Evolutionary conservation across 1,140 invertebrate genomes (phyloP).

Genomic region (Drosophila athabasca): DNA sequence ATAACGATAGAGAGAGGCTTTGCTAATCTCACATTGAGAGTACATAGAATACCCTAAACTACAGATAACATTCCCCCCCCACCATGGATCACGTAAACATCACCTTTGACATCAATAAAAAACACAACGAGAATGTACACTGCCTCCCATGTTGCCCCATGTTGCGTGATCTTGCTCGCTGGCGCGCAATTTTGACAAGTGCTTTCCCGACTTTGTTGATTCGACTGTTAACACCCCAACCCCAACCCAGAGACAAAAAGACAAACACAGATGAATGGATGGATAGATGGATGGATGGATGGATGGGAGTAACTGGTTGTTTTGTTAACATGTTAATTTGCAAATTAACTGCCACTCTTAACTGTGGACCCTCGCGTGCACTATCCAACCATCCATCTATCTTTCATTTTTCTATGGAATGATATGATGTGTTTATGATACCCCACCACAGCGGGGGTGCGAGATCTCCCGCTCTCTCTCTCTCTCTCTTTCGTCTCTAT

Average conservation of each 20-base stretch:
- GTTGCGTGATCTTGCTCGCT: conserved; percentile 46
- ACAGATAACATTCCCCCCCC: too few relatives aligned
- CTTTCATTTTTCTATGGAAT: conserved; percentile 7
- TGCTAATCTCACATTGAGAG: too few relatives aligned
- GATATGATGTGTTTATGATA: conserved; percentile 55
- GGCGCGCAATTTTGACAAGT: conserved; percentile 19
- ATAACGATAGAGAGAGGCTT: too few relatives aligned
- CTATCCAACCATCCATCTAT: too few relatives aligned
- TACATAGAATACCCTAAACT: too few relatives aligned
- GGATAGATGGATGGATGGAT: too few relatives aligned
- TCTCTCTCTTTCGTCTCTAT: conserved; percentile 19
- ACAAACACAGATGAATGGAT: neutral
- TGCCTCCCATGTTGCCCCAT: conserved; percentile 23
- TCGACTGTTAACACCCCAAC: conserved; percentile 40
- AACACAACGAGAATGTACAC: conserved; percentile 29
- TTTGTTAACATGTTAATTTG: conserved; percentile 79
- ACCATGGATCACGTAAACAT: too few relatives aligned
- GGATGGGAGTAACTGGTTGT: conserved; percentile 50
- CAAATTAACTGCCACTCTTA: conserved; percentile 58
- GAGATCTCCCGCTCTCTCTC: too few relatives aligned
- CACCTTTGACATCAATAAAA: conserved; percentile 3
- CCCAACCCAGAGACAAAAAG: conserved; percentile 4
- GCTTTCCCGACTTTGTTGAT: conserved; percentile 18
- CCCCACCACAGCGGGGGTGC: conserved; percentile 35
- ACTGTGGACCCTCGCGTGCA: conserved; percentile 52